These are phyloP conservation scores for Geococcyx californianus DNA, from an alignment of 2,113 vertebrate species.

Conservation along the genomic window DNA sequence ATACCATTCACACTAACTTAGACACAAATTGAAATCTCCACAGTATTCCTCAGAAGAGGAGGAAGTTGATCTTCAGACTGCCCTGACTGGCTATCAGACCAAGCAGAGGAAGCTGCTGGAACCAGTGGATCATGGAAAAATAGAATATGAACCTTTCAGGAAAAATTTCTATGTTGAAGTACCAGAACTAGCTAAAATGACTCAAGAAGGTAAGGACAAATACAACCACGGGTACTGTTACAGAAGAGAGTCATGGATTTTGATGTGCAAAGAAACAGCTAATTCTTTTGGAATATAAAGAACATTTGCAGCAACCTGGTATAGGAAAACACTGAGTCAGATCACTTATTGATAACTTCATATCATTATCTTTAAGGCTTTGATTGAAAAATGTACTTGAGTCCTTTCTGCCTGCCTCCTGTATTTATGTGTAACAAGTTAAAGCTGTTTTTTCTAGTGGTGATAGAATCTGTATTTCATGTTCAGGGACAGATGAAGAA, in stretches of 20 bases:
- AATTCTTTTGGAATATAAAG: not conserved
- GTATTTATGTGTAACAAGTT: not conserved
- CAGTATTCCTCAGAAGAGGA: constrained; percentile 99
- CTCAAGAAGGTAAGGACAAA: constrained; percentile 81
- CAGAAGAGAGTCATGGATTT: not conserved
- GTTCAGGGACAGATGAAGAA: not conserved
- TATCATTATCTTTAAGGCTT: not conserved
- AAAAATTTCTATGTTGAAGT: constrained; percentile 99
- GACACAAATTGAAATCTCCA: not conserved
- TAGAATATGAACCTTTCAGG: constrained; percentile 93
- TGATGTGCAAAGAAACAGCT: not conserved
- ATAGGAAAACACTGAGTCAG: not conserved
- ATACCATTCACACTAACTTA: not conserved
- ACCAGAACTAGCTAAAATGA: constrained; percentile 94
- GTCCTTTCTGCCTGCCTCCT: not conserved
- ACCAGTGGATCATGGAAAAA: constrained; percentile 97
- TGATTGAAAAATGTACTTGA: not conserved
- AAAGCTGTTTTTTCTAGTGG: not conserved
- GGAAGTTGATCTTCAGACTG: constrained; percentile 96
- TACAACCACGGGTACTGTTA: not conserved
- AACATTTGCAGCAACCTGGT: not conserved
- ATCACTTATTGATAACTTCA: not conserved
- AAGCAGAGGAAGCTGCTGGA: constrained; percentile 97
- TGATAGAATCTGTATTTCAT: not conserved
- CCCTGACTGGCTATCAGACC: constrained; percentile 95